Base-by-base conservation (phyloP, 1,140 invertebrate genomes). In the Neuroterus valhalla region DNA sequence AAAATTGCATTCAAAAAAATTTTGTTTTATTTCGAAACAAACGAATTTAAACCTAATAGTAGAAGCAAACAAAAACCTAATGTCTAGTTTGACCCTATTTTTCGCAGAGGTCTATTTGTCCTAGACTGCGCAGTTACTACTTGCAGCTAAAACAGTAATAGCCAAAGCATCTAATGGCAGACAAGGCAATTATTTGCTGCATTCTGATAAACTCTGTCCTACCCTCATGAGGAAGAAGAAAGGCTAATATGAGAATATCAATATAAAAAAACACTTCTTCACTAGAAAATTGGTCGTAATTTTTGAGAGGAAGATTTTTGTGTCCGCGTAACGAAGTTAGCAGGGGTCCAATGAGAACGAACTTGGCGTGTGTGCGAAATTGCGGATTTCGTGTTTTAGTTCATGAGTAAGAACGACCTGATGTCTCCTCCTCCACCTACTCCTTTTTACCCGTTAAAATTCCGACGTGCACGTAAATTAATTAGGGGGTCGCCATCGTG, bases 361-460 rank as follows among this genome's bases (percentile, higher is more conserved):
- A 50, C 75, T 38, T 72, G 77, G 31, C 74, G 77, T 76, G 74
- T 62, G 75, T 73, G 77, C 31, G 10, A 38, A 38, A 38, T 38
- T 38, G 31, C 79, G 76, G 76, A 78, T 81, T 76, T 79, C 76
- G 78, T 77, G 76, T 77, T 77, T 77, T 81, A 74, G 75, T 78
- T 75, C 78, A 70, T 74, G 81, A 80, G 73, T 78, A 78, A 78
- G 81, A 80, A 77, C 75, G 77, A 74, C 15, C 77, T 76, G 76
- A 78, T 75, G 74, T 82, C 76, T 75, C 74, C 67, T 77, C 71
- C 76, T 74, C 76, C 72, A 72, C 74, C 68, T 78, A 17, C 80
- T 78, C 77, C 77, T 81, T 77, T 79, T 69, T 79, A 42, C 66
- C 79, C 75, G 79, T 81, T 78, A 81, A 81, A 81, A 81, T 81